phyloP scores from a whole-genome alignment of 2,113 vertebrate genomes.

The Pithys albifrons region DNA sequence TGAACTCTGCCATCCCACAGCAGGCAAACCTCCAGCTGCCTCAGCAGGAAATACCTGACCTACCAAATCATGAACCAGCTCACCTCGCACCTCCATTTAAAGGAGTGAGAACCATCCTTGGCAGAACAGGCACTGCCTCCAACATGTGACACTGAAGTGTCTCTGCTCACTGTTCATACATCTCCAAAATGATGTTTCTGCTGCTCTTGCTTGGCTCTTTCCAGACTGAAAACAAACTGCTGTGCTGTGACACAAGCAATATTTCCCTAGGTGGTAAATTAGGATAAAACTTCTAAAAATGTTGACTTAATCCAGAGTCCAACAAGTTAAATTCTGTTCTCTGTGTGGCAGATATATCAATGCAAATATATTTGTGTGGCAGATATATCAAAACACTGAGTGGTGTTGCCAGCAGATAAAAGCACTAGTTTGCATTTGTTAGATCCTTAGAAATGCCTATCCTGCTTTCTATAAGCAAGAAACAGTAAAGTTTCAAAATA shows the following conservation, averaged over 20 bases:
- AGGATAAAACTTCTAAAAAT: background rate
- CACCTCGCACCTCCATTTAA: constrained; percentile 52
- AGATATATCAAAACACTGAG: background rate
- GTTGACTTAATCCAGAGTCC: background rate
- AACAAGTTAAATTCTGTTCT: background rate
- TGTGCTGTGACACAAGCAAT: background rate
- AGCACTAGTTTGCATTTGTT: background rate
- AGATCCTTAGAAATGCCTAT: background rate
- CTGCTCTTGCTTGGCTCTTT: background rate
- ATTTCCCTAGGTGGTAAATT: background rate
- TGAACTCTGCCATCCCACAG: background rate
- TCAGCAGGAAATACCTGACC: background rate
- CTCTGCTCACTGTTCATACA: background rate
- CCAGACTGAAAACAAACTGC: background rate
- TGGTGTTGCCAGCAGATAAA: background rate
- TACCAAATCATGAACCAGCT: constrained; percentile 14
- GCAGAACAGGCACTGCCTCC: background rate
- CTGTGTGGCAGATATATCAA: background rate
- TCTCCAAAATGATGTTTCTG: background rate
- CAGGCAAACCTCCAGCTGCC: constrained; percentile 11
- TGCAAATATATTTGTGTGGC: no score
- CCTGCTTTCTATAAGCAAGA: background rate
- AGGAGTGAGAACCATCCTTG: background rate
- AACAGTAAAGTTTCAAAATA: background rate
- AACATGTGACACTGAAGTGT: background rate